Base-by-base conservation (phyloP, 2,113 vertebrate genomes). In the Scortum barcoo region DNA sequence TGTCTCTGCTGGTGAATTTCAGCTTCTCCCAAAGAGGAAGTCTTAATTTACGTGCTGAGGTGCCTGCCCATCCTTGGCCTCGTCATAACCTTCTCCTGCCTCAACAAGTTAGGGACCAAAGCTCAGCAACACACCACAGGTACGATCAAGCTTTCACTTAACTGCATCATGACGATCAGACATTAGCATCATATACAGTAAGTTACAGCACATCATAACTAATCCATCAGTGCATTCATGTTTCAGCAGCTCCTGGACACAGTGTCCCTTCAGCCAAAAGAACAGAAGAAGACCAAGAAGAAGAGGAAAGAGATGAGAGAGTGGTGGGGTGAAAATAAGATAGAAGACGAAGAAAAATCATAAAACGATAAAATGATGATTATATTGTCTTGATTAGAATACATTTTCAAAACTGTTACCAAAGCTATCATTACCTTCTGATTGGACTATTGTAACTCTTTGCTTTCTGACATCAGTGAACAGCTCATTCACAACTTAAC, bases 161-260 rank as follows among this genome's bases (percentile, higher is more conserved):
- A 14, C 14, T 72, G 10, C 16, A 40, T n/a, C 58, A 22, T 38
- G 19, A n/a, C 17, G 24, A 36, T 51, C 20, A 19, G 4, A 2
- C 13, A 30, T 26, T 22, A 40, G 61, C 17, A 30, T 7, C 19
- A 17, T 54, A 26, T 7, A 28, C 42, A n/a, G n/a, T n/a, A n/a
- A n/a, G n/a, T 20, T 26, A 12, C 14, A 12, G 16, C 20, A 20
- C 16, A 28, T 17, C 4, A 7, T 13, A 14, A 38, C 12, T 46
- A 8, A 75, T 8, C 46, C 1, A 17, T 62, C 28, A 7, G 3
- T 50, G 22, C 6, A 9, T 51, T 72, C 10, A 3, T 63, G 33
- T 73, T 80, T 62, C 72, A 76, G 81, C 54, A n/a, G 40, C 51
- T 68, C 2, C 42, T 7, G 46, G 24, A 80, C 62, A 26, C n/a